Evolutionary conservation across 2,113 vertebrate species (phyloP), one percentile per base, ranked within the genome.

Genomic region (Halcyon malimbica): DNA sequence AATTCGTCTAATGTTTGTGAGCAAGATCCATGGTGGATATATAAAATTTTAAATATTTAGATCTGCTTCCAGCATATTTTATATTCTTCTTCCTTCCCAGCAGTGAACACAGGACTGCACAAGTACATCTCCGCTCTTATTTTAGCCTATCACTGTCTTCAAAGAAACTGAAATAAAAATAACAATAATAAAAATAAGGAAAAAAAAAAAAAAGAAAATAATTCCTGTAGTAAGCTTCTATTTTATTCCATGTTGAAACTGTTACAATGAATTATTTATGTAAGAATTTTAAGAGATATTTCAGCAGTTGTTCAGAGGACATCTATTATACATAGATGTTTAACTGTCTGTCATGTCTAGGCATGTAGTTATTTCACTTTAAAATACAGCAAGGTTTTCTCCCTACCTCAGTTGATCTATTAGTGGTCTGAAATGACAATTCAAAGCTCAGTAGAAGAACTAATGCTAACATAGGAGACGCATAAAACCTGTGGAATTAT

Each of bases 41-140:
- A 9, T 81, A 71, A 78, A 73, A 64, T 71, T 57, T 85, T 56
- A 88, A 85, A 73, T 90, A 94, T 71, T 95, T 88, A 64, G 75
- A 71, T 28, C 20, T 79, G 13, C 33, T 88, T 71, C 42, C 26
- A 59, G 23, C 13, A 6, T 35, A 44, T 44, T 75, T 25, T 71
- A 26, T 53, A 17, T 69, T 73, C 20, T 59, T 53, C 54, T 81
- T 73, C 33, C 31, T 90, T 88, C 37, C 25, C 28, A 79, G 19
- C 10, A 51, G 19, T 48, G 46, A 87, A 39, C 11, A 41, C 13
- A 54, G 64, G 56, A 41, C 37, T 67, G 12, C n/a, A 76, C 10
- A 53, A 59, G 13, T 19, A 9, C 5, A 37, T 35, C 16, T 77
- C 44, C 76, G n/a, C 10, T 73, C 35, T 53, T 42, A 11, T 90